These are phyloP conservation scores for Cataglyphis albicans DNA, from an alignment of 2,888 invertebrate species.

Conservation along the genomic window DNA sequence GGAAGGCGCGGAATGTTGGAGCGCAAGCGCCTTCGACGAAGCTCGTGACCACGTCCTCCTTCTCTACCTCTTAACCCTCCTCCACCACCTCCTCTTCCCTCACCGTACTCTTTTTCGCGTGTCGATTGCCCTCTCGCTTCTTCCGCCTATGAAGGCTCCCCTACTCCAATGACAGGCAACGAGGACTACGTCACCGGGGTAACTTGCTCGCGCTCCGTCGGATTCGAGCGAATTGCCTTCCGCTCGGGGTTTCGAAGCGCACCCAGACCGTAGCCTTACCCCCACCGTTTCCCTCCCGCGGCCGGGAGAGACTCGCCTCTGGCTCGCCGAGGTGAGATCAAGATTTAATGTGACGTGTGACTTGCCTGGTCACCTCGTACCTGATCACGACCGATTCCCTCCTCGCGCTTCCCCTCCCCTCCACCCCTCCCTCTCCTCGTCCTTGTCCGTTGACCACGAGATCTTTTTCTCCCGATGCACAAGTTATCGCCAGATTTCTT, in stretches of 20 bases:
- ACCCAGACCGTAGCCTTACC: conserved; percentile 84
- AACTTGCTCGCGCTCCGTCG: conserved; percentile 85
- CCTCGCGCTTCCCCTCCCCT: background rate
- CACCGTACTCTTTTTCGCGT: conserved; percentile 48
- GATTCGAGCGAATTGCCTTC: conserved; percentile 86
- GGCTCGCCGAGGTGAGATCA: conserved; percentile 80
- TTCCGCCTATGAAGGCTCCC: conserved; percentile 53
- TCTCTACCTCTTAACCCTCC: conserved; percentile 54
- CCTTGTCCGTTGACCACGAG: background rate
- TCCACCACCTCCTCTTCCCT: conserved; percentile 34
- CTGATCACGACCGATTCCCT: conserved; percentile 8
- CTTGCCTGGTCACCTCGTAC: conserved; percentile 40
- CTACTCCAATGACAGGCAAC: conserved; percentile 68
- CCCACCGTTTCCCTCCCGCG: conserved; percentile 66
- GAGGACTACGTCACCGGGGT: conserved; percentile 66
- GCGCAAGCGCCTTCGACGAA: conserved; percentile 76
- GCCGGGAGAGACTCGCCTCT: conserved; percentile 17
- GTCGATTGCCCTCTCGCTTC: conserved; percentile 49
- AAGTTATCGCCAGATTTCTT: background rate
- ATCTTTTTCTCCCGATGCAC: background rate
- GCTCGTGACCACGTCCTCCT: conserved; percentile 71
- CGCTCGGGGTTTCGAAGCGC: conserved; percentile 84
- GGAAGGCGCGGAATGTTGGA: conserved; percentile 67
- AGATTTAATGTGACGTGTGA: conserved; percentile 80
- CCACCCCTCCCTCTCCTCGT: background rate